Percentiles rank a stretch among this genome's conserved stretches.
phyloP scores from a whole-genome alignment of 1,140 invertebrate species.

The Hetaerina americana region DNA sequence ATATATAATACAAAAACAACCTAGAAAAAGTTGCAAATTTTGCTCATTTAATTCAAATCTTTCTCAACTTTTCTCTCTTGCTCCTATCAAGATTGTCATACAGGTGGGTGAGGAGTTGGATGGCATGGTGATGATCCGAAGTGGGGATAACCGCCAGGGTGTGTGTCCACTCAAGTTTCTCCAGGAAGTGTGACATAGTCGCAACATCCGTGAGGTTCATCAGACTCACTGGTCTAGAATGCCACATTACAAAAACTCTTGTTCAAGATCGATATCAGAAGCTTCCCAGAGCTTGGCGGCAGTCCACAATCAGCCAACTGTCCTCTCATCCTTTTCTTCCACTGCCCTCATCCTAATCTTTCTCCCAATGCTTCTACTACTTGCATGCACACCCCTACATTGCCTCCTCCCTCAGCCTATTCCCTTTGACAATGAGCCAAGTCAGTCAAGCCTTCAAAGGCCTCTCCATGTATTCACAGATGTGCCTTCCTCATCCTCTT shows the following conservation, averaged over 20 bases:
- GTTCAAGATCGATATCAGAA: too few relatives aligned
- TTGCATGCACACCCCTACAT: background rate
- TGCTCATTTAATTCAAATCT: too few relatives aligned
- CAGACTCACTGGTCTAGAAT: background rate
- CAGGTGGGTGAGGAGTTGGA: conserved; percentile 77
- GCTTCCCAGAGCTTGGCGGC: background rate
- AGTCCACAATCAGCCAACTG: background rate
- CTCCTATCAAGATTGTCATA: conserved; percentile 41
- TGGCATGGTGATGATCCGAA: conserved; percentile 85
- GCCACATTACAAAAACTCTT: background rate
- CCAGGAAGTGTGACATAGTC: conserved; percentile 58
- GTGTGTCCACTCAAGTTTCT: conserved; percentile 70
- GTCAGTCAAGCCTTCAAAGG: background rate
- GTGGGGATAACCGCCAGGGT: conserved; percentile 69
- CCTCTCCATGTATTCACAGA: background rate
- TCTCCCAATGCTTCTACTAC: background rate
- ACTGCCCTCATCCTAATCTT: background rate
- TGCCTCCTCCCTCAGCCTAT: background rate
- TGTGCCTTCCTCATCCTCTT: background rate
- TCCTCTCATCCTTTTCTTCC: background rate
- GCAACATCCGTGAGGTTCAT: background rate
- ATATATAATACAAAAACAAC: too few relatives aligned
- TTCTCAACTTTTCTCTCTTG: too few relatives aligned
- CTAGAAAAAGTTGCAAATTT: too few relatives aligned
- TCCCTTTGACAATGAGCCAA: background rate